Conservation (phyloP, 2,113 vertebrate genomes). For the Hydrolagus affinis region DNA sequence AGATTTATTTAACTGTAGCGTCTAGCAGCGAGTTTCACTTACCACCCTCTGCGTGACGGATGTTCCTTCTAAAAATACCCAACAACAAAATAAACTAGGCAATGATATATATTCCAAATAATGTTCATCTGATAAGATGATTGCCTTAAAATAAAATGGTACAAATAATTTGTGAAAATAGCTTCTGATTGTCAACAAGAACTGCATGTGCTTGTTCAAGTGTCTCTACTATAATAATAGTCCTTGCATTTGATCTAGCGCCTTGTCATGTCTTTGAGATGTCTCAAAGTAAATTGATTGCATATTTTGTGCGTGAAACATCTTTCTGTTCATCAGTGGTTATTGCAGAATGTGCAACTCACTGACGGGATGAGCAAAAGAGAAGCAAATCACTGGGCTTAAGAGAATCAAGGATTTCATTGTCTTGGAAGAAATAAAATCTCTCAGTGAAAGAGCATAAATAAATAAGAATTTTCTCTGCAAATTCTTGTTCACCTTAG, state of each 20-base stretch:
- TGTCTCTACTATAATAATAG: too few relatives aligned
- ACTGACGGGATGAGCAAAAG: background rate
- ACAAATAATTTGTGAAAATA: background rate
- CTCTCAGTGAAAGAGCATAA: constrained; percentile 4
- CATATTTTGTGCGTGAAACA: too few relatives aligned
- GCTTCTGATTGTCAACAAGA: too few relatives aligned
- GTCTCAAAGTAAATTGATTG: too few relatives aligned
- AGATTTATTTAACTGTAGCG: too few relatives aligned
- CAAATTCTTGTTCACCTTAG: constrained; percentile 83
- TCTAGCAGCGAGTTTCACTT: too few relatives aligned
- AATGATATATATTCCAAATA: background rate
- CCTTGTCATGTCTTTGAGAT: too few relatives aligned
- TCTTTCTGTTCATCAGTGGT: background rate
- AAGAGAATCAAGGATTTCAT: background rate
- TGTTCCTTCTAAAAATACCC: too few relatives aligned
- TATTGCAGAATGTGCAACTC: background rate
- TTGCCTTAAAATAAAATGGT: background rate
- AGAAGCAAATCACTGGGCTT: background rate
- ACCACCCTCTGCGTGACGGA: too few relatives aligned
- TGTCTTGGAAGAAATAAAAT: background rate
- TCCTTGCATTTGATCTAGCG: too few relatives aligned
- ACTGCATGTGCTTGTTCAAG: background rate
- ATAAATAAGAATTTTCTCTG: constrained; percentile 71
- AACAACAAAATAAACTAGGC: background rate
- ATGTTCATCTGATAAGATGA: background rate